Evolutionary conservation across 2,888 invertebrate species (phyloP), one percentile per base, ranked within the genome.

Genomic region (Parelbella ahira): DNA sequence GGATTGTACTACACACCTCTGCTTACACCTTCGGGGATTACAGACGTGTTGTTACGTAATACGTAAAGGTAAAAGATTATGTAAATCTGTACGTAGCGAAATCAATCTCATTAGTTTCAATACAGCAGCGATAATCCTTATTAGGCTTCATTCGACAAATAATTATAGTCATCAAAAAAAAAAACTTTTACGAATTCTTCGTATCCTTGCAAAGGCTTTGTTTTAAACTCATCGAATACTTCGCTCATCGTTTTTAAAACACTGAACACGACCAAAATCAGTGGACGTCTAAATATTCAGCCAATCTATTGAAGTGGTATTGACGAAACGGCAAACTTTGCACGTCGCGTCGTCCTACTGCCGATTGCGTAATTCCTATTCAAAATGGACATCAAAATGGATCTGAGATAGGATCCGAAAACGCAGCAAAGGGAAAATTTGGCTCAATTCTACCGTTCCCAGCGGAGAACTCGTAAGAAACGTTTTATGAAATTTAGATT

Each of bases 361-460:
- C 51, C 63, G 68, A 74, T 74, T 66, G 60, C 68, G 68, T 69
- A 65, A 75, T 77, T 75, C 69, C 68, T 67, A 76, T 80, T 79
- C 75, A 74, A 75, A 76, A 66, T 67, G 67, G 58, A 67, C 54
- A 53, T 53, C 53, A 54, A 47, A 65, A 52, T 53, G 50, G 52
- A 55, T 60, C 48, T 58, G 47, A 41, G 45, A 50, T 53, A 60
- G 60, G 61, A 57, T 47, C 62, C 59, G 53, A 60, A 68, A 70
- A 60, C 47, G 47, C 48, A 50, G 48, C 47, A 48, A 37, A 50
- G 50, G 51, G 51, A 53, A 48, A 50, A 51, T 49, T 43, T 48
- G 44, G 41, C 36, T 48, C 44, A 45, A 49, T 44, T 42, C 41
- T 39, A 51, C 48, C 47, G 44, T 48, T 56, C 54, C 54, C 50